phyloP scores from a whole-genome alignment of 2,113 vertebrate genomes.

The Anguilla rostrata region DNA sequence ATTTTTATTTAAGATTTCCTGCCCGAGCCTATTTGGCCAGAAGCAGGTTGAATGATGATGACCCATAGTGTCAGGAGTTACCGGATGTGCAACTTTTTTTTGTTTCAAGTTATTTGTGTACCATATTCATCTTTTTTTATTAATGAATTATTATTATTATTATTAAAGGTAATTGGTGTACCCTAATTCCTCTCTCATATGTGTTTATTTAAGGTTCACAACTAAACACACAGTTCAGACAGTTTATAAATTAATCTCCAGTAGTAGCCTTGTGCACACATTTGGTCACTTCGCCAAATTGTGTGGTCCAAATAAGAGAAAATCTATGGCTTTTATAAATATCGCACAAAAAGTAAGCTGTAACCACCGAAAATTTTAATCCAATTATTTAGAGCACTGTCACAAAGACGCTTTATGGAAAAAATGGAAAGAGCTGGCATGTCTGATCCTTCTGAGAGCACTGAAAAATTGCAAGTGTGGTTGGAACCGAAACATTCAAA shows the following conservation, averaged over 20 bases:
- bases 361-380: too few relatives aligned
- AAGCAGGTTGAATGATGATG: constrained; percentile 49
- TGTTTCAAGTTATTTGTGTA: constrained; percentile 73
- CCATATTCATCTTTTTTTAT: constrained; percentile 60
- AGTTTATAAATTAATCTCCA: too few relatives aligned
- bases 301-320: neutral
- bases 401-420: too few relatives aligned
- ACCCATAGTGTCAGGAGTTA: constrained; percentile 42
- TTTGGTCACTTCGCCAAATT: too few relatives aligned
- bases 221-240: neutral
- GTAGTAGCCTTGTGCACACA: too few relatives aligned
- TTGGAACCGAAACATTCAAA: too few relatives aligned
- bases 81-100: constrained; percentile 65
- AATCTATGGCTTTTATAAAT: too few relatives aligned
- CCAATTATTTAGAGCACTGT: too few relatives aligned
- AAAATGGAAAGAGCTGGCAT: too few relatives aligned
- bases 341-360: too few relatives aligned
- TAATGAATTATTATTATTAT: constrained; percentile 61
- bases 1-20: constrained; percentile 49
- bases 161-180: constrained; percentile 65
- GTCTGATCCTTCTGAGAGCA: too few relatives aligned
- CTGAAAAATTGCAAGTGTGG: too few relatives aligned
- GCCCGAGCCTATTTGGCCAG: constrained; percentile 26
- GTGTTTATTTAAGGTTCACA: constrained; percentile 24
- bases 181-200: constrained; percentile 58